Evolutionary conservation across 2,888 invertebrate genomes (phyloP), one percentile per base, ranked within the genome.

Genomic region (Lithodes maja): DNA sequence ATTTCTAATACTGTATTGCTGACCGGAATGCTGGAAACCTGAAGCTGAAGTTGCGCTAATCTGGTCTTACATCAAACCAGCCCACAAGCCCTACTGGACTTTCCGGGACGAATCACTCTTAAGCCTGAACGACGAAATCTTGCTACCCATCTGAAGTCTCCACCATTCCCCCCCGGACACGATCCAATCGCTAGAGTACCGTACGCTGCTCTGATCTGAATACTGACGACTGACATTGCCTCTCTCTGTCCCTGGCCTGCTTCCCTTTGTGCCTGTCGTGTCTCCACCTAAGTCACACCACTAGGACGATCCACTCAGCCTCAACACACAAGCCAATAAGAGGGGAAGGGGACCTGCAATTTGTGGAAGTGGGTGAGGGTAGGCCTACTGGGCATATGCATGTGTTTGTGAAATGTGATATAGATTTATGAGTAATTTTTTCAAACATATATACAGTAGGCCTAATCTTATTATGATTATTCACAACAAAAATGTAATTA

Each of bases 241-340:
- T 71, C 17, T 71, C 71, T 17, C 71, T n/a, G 2, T n/a, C 71
- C 71, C 71, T 71, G 71, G 71, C 71, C n/a, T 12, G 3, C 71
- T 71, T 71, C 71, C 71, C 17, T 17, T 71, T 17, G 33, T 33
- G 33, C 5, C 71, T n/a, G 71, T 3, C 5, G 71, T 71, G 12
- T n/a, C 17, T 71, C 17, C 71, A 71, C 71, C 71, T 71, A 71
- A 71, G 71, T 17, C 71, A 71, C 71, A 17, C n/a, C 71, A n/a
- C 71, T 71, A 71, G 71, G 71, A 71, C 71, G 5, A 12, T 71
- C 17, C 71, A 71, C 71, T 17, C 15, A 71, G 71, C 71, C 71
- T 71, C 71, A 71, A 71, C 17, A 71, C 71, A n/a, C 71, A 71
- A 71, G 71, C 15, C 71, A 71, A 71, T n/a, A 71, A n/a, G 71